Percentiles rank a stretch among this genome's conserved stretches.
phyloP scores from a whole-genome alignment of 1,140 invertebrate genomes.

The Lepidostoma basale region DNA sequence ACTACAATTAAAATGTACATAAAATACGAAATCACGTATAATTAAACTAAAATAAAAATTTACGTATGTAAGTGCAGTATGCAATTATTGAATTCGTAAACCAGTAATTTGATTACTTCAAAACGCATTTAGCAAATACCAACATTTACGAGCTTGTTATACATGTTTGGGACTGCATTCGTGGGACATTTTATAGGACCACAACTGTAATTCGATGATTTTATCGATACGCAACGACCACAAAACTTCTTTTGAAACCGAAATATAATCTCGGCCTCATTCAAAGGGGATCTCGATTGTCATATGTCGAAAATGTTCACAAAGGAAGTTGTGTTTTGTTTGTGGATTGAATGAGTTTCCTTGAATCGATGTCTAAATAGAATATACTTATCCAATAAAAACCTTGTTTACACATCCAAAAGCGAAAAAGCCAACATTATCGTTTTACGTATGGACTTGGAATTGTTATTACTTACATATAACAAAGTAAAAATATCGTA shows the following conservation, averaged over 20 bases:
- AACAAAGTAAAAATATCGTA: too few species aligned
- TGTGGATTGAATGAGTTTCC: constrained; percentile 14
- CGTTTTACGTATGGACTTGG: too few species aligned
- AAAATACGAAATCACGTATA: too few species aligned
- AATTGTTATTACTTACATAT: too few species aligned
- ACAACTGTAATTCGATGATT: constrained; percentile 9
- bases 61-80: too few species aligned
- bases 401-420: background rate
- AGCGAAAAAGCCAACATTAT: background rate
- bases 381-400: background rate
- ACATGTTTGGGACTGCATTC: background rate
- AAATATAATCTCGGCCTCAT: constrained; percentile 13
- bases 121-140: constrained; percentile 1
- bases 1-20: too few species aligned
- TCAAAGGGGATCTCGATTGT: constrained; percentile 4
- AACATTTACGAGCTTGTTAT: constrained; percentile 8
- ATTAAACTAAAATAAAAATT: too few species aligned
- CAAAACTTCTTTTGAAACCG: background rate
- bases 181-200: background rate
- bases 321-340: constrained; percentile 13
- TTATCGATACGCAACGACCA: background rate
- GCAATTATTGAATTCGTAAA: too few species aligned
- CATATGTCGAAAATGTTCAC: constrained; percentile 4
- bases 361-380: background rate
- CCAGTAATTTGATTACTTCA: too few species aligned